Evolutionary conservation across 2,888 invertebrate genomes (phyloP).

Genomic region (Arge pagana): DNA sequence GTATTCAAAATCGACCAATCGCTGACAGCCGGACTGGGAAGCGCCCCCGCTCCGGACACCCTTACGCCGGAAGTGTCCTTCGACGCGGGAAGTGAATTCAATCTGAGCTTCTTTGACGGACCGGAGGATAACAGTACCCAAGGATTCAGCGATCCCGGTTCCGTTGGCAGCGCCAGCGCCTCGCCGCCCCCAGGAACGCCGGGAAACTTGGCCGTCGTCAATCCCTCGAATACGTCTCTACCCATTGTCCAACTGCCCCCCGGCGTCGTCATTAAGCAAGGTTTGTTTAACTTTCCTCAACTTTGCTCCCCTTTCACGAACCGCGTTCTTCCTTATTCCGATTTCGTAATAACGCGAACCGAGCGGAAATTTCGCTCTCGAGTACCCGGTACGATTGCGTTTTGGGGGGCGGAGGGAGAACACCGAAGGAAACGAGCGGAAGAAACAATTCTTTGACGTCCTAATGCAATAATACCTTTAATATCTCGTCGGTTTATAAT

Average conservation of each 20-base stretch:
- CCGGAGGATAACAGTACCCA: slow-evolving; percentile 70
- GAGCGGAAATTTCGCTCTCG: too few species aligned
- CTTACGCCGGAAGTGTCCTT: slow-evolving; percentile 70
- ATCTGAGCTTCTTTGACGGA: slow-evolving; percentile 79
- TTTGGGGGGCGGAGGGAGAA: too few species aligned
- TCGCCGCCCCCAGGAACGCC: slow-evolving; percentile 54
- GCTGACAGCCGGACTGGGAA: slow-evolving; percentile 66
- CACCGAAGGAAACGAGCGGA: too few species aligned
- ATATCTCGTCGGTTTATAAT: too few species aligned
- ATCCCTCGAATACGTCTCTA: slow-evolving; percentile 44
- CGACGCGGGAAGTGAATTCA: slow-evolving; percentile 78
- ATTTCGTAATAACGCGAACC: too few species aligned
- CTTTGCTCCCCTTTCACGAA: slow-evolving; percentile 12
- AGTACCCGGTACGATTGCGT: too few species aligned
- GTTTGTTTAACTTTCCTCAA: slow-evolving; percentile 46
- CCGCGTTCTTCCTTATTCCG: slow-evolving; percentile 1
- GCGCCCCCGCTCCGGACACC: slow-evolving; percentile 66
- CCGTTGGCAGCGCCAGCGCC: slow-evolving; percentile 62
- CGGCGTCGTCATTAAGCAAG: slow-evolving; percentile 56
- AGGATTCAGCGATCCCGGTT: slow-evolving; percentile 71
- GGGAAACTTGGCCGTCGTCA: slow-evolving; percentile 44
- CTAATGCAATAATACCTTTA: too few species aligned
- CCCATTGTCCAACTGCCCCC: slow-evolving; percentile 53
- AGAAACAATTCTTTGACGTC: too few species aligned
- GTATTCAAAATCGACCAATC: slow-evolving; percentile 74